A percentile compares a stretch with the other conserved stretches of the same genome.
Evolutionary conservation across 2,888 invertebrate genomes (phyloP).

Genomic region (Orthonevra nobilis): DNA sequence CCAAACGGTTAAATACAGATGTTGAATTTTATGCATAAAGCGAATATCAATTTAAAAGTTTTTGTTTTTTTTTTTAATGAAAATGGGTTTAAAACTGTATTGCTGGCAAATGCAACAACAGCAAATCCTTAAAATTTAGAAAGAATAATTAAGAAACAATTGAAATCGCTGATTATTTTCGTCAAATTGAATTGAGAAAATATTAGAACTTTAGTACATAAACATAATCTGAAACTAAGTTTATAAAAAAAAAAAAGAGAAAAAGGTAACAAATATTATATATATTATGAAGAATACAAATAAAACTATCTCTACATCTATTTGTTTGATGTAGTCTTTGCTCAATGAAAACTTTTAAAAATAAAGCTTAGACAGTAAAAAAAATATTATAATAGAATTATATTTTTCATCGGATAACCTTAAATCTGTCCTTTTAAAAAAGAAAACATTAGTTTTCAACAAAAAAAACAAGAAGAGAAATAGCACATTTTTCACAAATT

Average conservation of each 20-base stretch:
- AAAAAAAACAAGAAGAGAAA: slow-evolving; percentile 51
- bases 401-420: slow-evolving; percentile 60
- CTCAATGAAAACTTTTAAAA: slow-evolving; percentile 48
- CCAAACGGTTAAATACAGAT: slow-evolving; percentile 14
- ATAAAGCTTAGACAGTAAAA: slow-evolving; percentile 49
- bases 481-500: slow-evolving; percentile 67
- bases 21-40: slow-evolving; percentile 58
- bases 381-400: slow-evolving; percentile 57
- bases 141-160: slow-evolving; percentile 20
- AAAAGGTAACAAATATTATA: no score
- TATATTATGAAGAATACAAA: no score
- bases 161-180: slow-evolving; percentile 47
- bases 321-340: slow-evolving; percentile 70
- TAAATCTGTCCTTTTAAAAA: slow-evolving; percentile 59
- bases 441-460: slow-evolving; percentile 59
- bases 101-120: slow-evolving; percentile 3
- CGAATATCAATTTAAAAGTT: no score
- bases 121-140: slow-evolving; percentile 14
- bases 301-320: slow-evolving; percentile 69
- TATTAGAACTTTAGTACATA: slow-evolving; percentile 54
- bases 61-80: no score
- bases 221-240: slow-evolving; percentile 62
- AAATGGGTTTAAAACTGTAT: slow-evolving; percentile 18
- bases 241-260: slow-evolving; percentile 38
- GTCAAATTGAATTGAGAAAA: slow-evolving; percentile 61